These are phyloP conservation scores for Mya arenaria DNA, from an alignment of 1,140 invertebrate genomes.

Conservation along the genomic window DNA sequence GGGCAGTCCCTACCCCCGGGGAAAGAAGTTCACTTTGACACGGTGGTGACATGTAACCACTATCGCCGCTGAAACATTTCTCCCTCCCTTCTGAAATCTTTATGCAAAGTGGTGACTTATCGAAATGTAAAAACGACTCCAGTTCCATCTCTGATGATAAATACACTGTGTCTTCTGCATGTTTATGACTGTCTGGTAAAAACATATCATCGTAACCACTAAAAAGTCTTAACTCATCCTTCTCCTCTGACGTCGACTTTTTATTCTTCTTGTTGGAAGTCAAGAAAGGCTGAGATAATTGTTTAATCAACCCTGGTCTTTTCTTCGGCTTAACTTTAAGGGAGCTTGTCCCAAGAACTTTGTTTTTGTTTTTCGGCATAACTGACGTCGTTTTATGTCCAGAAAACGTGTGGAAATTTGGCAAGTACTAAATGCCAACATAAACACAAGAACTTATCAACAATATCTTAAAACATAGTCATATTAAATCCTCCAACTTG, in stretches of 20 bases:
- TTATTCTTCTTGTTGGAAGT: conserved; percentile 43
- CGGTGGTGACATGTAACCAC: conserved; percentile 48
- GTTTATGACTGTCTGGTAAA: conserved; percentile 14
- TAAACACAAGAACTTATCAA: too few relatives aligned
- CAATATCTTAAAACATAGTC: too few relatives aligned
- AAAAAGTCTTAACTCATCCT: conserved; percentile 33
- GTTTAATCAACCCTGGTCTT: conserved; percentile 38
- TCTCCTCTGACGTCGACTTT: not conserved
- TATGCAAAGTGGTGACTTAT: conserved; percentile 22
- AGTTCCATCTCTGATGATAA: conserved; percentile 33
- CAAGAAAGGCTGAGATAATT: conserved; percentile 36
- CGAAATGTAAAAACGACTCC: conserved; percentile 10
- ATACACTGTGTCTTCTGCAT: conserved; percentile 25
- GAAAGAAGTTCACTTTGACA: not conserved
- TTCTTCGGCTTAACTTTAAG: conserved; percentile 49
- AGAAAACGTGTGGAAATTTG: too few relatives aligned
- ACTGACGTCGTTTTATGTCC: too few relatives aligned
- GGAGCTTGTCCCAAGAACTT: conserved; percentile 27
- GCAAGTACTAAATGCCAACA: too few relatives aligned
- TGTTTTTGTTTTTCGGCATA: conserved; percentile 48
- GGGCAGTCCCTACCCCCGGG: not conserved
- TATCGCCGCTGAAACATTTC: conserved; percentile 40
- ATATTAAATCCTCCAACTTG: too few relatives aligned
- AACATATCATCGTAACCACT: conserved; percentile 54
- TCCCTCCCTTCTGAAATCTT: conserved; percentile 2